These are phyloP conservation scores for Eublepharis macularius DNA, from an alignment of 2,113 vertebrate genomes.

Conservation along the genomic window DNA sequence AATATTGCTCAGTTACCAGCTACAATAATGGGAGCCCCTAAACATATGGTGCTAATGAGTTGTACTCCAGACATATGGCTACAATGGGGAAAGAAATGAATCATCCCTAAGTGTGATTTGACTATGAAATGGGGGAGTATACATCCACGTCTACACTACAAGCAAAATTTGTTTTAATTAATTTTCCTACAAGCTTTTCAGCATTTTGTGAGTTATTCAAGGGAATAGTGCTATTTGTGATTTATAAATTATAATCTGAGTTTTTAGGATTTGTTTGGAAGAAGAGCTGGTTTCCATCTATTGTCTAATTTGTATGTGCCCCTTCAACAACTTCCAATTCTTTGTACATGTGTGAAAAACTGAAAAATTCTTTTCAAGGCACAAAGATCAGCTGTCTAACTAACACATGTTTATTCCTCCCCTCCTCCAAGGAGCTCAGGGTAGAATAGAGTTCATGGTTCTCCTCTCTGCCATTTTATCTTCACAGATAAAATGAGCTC, in stretches of 20 bases:
- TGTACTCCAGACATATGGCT: constrained; percentile 9
- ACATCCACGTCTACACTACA: not conserved
- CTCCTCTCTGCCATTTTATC: no score
- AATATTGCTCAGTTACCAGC: constrained; percentile 9
- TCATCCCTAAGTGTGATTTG: constrained; percentile 25
- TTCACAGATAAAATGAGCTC: no score
- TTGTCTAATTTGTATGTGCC: no score
- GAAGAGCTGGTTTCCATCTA: not conserved
- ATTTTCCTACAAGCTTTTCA: not conserved
- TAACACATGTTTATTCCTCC: no score
- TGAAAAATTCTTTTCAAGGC: no score
- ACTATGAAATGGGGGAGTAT: not conserved
- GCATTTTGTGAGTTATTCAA: not conserved
- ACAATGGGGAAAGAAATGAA: constrained; percentile 11
- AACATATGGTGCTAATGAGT: constrained; percentile 5
- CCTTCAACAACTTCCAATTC: no score
- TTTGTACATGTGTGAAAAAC: no score
- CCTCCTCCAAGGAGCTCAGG: no score
- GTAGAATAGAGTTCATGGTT: no score
- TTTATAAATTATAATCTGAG: not conserved
- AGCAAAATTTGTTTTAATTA: constrained; percentile 13
- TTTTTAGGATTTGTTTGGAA: not conserved
- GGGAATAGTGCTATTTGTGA: not conserved
- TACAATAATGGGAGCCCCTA: constrained; percentile 8
- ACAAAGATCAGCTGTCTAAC: no score